Evolutionary conservation across 2,888 invertebrate genomes (phyloP), one percentile per base, ranked within the genome.

Genomic region (Plagodis pulveraria): DNA sequence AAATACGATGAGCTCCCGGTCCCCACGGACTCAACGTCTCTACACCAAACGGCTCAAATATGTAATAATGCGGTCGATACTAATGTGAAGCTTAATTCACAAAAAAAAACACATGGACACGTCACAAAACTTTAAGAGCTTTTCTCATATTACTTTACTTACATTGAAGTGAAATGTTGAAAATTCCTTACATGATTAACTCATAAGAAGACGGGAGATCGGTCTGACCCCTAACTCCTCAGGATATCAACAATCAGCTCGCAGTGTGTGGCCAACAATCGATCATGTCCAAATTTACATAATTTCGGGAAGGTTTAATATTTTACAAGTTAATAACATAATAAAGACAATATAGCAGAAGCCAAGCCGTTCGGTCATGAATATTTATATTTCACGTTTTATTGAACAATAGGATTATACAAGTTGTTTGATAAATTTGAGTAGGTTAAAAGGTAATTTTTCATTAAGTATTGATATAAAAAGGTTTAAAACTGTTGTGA

Each of bases 281-380:
- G 67, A 65, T 63, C 63, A 63, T 66, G 64, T 70, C 45, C 56
- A 58, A 62, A 78, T 78, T 78, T 71, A 61, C 77, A 78, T 78
- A 78, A 78, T 76, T 72, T 71, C 63, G 57, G 65, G 62, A 71
- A 70, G 7, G 4, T 66, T 54, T 71, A 65, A 10, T 32, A 6
- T 46, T 47, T 52, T 45, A 22, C 33, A 40, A 32, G 10, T 9
- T 67, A 69, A 70, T 74, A 70, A 70, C 67, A 70, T 73, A 65
- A 73, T 71, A 69, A 71, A 66, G 62, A 40, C 64, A 72, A 71
- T 58, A 59, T 62, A 38, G 59, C 62, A 51, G 53, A 40, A 60
- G 59, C 53, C 49, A 11, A 57, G 47, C 54, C 43, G n/a, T n/a
- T 42, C 40, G 12, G 12, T 62, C 50, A 65, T 72, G 69, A 66